Evolutionary conservation across 2,888 invertebrate genomes (phyloP).

Genomic region (Arrhopalites spinosus): DNA sequence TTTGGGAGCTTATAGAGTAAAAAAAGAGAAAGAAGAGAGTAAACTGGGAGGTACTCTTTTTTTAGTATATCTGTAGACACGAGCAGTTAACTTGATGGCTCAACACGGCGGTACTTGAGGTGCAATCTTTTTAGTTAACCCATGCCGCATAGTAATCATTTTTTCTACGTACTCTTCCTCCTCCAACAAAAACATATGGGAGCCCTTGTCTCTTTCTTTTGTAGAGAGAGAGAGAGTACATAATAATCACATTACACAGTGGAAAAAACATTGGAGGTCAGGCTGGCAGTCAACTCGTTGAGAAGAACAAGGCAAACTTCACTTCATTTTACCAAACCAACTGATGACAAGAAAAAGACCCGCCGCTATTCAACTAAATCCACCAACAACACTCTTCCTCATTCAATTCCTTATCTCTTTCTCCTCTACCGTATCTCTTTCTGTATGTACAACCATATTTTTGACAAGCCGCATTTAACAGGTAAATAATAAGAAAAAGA

Average conservation of each 20-base stretch:
- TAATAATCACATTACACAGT: background rate
- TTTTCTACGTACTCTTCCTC: background rate
- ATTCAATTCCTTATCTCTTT: background rate
- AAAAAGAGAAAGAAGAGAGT: background rate
- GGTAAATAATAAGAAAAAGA: slow-evolving; percentile 30
- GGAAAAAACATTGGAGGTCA: background rate
- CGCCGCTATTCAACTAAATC: background rate
- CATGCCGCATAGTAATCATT: slow-evolving; percentile 52
- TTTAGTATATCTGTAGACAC: background rate
- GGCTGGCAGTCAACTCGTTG: slow-evolving; percentile 14
- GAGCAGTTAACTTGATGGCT: slow-evolving; percentile 10
- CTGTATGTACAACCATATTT: no score
- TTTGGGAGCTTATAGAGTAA: background rate
- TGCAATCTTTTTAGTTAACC: slow-evolving; percentile 54
- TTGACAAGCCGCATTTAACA: slow-evolving; percentile 38
- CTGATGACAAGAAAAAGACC: slow-evolving; percentile 22
- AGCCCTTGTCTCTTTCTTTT: background rate
- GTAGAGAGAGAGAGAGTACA: background rate
- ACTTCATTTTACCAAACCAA: slow-evolving; percentile 5
- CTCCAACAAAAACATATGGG: background rate
- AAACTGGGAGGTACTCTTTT: no score
- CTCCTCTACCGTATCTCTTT: no score
- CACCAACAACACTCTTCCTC: background rate
- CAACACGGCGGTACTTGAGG: slow-evolving; percentile 40
- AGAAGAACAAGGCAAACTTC: slow-evolving; percentile 19